Conservation (phyloP, 2,113 vertebrate genomes). For the Oostethus manadensis region DNA sequence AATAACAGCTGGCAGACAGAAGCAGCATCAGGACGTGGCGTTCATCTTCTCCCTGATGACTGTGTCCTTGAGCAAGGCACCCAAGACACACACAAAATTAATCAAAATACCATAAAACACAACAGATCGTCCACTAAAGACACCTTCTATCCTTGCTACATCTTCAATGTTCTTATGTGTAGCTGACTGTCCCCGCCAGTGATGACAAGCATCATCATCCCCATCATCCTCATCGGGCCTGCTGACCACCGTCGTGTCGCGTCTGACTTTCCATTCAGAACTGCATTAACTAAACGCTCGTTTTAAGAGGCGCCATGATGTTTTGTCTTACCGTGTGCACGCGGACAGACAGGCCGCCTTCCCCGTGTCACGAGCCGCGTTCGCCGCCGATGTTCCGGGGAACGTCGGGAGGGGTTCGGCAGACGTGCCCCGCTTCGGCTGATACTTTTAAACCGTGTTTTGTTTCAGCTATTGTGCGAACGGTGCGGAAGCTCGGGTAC, state of each 20-base stretch:
- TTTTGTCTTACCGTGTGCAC: conserved; percentile 29
- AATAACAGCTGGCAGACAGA: too few species aligned
- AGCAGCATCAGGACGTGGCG: too few species aligned
- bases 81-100: too few species aligned
- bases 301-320: conserved; percentile 8
- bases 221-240: conserved; percentile 24
- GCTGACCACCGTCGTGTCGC: not conserved
- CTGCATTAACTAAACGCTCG: not conserved
- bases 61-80: too few species aligned
- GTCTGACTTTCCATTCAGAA: too few species aligned
- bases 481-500: conserved; percentile 7
- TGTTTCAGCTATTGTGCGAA: not conserved
- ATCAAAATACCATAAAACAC: too few species aligned
- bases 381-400: not conserved
- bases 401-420: not conserved
- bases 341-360: conserved; percentile 27
- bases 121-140: too few species aligned
- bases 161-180: not conserved
- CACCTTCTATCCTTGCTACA: too few species aligned
- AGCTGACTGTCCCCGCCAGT: not conserved
- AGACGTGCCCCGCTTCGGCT: not conserved
- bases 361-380: not conserved
- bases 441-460: conserved; percentile 7
- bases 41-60: too few species aligned
- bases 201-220: not conserved